A percentile compares a stretch with the other conserved stretches of the same genome.
phyloP scores from a whole-genome alignment of 2,888 invertebrate species.

The Lordiphosa fenestrarum region DNA sequence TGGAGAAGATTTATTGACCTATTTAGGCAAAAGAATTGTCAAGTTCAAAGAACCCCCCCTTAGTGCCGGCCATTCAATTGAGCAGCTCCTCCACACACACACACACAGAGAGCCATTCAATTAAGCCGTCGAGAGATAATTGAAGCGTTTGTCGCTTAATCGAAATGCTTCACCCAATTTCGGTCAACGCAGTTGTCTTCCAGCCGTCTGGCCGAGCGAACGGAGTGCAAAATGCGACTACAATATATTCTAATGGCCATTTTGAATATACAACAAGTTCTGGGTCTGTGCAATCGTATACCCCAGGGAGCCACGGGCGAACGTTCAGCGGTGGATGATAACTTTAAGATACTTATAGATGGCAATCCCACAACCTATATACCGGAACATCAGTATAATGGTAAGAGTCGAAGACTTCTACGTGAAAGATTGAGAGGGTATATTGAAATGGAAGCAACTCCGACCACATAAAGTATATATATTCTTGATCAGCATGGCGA shows the following conservation, averaged over 20 bases:
- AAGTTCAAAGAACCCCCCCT: slow-evolving; percentile 57
- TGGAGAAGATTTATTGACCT: slow-evolving; percentile 37
- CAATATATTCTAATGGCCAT: slow-evolving; percentile 14
- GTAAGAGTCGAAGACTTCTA: slow-evolving; percentile 80
- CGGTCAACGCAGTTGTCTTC: slow-evolving; percentile 38
- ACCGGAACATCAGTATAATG: slow-evolving; percentile 87
- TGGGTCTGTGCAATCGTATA: slow-evolving; percentile 80
- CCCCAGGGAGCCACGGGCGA: slow-evolving; percentile 81
- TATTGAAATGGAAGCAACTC: too few relatives aligned
- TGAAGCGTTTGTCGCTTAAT: slow-evolving; percentile 42
- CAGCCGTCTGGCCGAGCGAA: slow-evolving; percentile 24
- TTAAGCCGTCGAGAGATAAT: slow-evolving; percentile 49
- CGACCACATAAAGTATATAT: too few relatives aligned
- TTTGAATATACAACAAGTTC: slow-evolving; percentile 10
- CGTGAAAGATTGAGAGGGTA: too few relatives aligned
- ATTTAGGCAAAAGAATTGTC: slow-evolving; percentile 25
- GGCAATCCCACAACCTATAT: slow-evolving; percentile 86
- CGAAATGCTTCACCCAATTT: slow-evolving; percentile 41
- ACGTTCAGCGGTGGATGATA: slow-evolving; percentile 83
- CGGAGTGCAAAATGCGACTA: slow-evolving; percentile 27
- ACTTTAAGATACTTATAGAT: slow-evolving; percentile 85
- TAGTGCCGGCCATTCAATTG: slow-evolving; percentile 24
- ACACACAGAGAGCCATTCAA: slow-evolving; percentile 39
- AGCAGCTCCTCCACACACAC: slow-evolving; percentile 28
- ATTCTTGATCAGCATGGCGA: too few relatives aligned